Evolutionary conservation across 2,797 vertebrate species (phyloP).

Genomic region (Sebastes goodei): DNA sequence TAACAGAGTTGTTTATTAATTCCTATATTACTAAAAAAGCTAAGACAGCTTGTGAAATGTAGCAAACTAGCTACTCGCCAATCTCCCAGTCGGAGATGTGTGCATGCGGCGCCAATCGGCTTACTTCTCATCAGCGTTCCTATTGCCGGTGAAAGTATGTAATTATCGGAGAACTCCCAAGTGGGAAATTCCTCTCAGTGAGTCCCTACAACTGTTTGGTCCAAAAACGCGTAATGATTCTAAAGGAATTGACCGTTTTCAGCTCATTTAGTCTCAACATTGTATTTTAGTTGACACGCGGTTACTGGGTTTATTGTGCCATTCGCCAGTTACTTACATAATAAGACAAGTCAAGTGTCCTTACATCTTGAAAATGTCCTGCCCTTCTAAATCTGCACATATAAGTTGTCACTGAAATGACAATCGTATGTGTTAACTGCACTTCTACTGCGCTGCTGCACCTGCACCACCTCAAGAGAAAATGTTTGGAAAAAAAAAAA

Average conservation of each 20-base stretch:
- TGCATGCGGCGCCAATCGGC: too few species aligned
- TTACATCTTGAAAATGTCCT: not conserved
- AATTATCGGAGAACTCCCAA: too few species aligned
- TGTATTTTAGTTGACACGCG: not conserved
- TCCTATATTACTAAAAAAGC: too few species aligned
- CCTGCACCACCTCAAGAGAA: not conserved
- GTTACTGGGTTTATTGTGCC: not conserved
- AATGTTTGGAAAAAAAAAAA: not conserved
- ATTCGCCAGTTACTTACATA: not conserved
- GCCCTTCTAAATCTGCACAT: conserved; percentile 6
- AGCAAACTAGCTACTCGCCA: too few species aligned
- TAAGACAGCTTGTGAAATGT: too few species aligned
- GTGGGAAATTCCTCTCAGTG: too few species aligned
- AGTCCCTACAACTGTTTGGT: too few species aligned
- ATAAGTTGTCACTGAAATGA: conserved; percentile 12
- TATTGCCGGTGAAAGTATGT: too few species aligned
- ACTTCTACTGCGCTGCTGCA: not conserved
- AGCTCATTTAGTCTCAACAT: not conserved
- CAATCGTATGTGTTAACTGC: not conserved
- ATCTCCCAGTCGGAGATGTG: too few species aligned
- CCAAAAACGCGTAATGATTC: too few species aligned
- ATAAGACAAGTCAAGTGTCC: conserved; percentile 6
- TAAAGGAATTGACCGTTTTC: not conserved
- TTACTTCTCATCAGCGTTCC: too few species aligned
- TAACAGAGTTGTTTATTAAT: too few species aligned